A percentile compares a stretch with the other conserved stretches of the same genome.
These are phyloP conservation scores for Sesia bembeciformis DNA, from an alignment of 2,888 invertebrate genomes.

Conservation along the genomic window DNA sequence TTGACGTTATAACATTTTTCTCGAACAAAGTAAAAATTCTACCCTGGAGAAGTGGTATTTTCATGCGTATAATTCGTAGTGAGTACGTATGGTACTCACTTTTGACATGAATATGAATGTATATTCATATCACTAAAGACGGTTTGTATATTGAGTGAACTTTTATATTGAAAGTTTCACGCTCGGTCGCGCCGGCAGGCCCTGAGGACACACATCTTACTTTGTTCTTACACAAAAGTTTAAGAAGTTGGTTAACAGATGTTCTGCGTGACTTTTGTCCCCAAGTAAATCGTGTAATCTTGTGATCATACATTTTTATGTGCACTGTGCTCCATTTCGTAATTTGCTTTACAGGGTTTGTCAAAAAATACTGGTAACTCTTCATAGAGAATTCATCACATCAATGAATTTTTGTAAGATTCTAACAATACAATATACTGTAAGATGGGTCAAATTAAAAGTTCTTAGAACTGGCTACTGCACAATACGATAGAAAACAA, in stretches of 20 bases:
- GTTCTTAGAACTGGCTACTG: too few species aligned
- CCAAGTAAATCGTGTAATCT: constrained; percentile 29
- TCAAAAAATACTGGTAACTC: neutral
- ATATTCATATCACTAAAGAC: neutral
- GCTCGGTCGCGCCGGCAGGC: constrained; percentile 20
- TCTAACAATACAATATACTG: too few species aligned
- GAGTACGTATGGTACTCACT: too few species aligned
- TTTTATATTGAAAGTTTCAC: constrained; percentile 48
- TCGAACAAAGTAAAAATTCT: too few species aligned
- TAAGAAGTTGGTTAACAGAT: constrained; percentile 61
- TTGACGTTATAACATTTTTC: too few species aligned
- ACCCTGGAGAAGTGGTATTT: too few species aligned
- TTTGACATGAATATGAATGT: too few species aligned
- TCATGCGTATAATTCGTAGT: too few species aligned
- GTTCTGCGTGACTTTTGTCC: constrained; percentile 52
- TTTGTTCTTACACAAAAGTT: constrained; percentile 57
- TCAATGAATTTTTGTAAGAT: too few species aligned
- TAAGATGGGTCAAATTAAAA: too few species aligned
- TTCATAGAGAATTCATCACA: too few species aligned
- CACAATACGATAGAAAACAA: too few species aligned
- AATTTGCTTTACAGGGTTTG: neutral
- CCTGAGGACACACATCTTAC: constrained; percentile 54
- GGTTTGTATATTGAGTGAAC: constrained; percentile 34
- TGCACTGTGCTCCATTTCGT: neutral
- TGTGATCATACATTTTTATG: constrained; percentile 7